Evolutionary conservation across 2,797 vertebrate genomes (phyloP).

Genomic region (Zenarchopterus dispar): DNA sequence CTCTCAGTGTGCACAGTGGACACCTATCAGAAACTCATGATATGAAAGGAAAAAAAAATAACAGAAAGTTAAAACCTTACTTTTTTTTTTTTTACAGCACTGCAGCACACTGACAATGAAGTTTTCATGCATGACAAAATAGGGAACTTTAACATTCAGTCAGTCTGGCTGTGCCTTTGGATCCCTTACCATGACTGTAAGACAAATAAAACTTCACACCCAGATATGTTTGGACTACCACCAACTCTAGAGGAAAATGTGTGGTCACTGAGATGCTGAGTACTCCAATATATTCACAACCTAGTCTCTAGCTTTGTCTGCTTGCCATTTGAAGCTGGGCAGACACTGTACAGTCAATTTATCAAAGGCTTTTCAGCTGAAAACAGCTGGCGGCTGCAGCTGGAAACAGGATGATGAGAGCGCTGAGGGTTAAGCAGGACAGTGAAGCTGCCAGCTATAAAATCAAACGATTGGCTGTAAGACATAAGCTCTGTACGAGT

Average conservation of each 20-base stretch:
- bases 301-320: slow-evolving; percentile 10
- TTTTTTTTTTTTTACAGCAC: neutral
- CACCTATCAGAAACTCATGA: no score
- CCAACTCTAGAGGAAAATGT: no score
- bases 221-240: no score
- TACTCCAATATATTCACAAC: slow-evolving; percentile 9
- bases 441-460: slow-evolving; percentile 11
- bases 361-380: slow-evolving; percentile 22
- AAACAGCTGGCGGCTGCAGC: slow-evolving; percentile 19
- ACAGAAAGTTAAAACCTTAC: neutral
- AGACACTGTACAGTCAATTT: slow-evolving; percentile 6
- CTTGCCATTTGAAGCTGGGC: slow-evolving; percentile 3
- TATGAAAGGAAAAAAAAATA: no score
- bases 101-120: neutral
- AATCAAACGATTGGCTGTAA: slow-evolving; percentile 10
- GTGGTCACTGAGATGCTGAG: slow-evolving; percentile 9
- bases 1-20: no score
- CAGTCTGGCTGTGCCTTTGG: no score
- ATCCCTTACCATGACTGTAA: no score
- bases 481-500: neutral
- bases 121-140: neutral
- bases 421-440: slow-evolving; percentile 11
- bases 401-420: slow-evolving; percentile 24
- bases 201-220: no score
- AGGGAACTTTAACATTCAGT: neutral